Conservation (phyloP, 2,888 invertebrate genomes). For the Tiphia femorata region DNA sequence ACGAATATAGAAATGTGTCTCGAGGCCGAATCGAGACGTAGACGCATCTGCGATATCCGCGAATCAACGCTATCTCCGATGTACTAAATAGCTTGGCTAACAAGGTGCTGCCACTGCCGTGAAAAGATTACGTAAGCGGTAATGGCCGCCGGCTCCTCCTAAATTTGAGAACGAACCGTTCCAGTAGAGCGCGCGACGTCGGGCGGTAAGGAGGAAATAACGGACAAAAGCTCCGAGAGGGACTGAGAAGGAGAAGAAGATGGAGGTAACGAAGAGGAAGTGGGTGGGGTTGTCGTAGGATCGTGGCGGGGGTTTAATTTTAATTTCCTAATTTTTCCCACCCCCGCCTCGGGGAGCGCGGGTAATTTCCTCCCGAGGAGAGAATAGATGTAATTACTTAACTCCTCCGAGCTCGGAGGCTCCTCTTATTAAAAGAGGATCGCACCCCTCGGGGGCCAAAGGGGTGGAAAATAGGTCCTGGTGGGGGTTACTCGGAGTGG, state of each 20-base stretch:
- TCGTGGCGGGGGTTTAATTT: slow-evolving; percentile 61
- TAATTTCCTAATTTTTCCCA: slow-evolving; percentile 68
- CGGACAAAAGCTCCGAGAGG: slow-evolving; percentile 14
- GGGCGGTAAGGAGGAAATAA: slow-evolving; percentile 15
- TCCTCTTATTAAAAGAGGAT: slow-evolving; percentile 67
- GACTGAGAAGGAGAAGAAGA: slow-evolving; percentile 5
- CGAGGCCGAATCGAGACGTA: too few relatives aligned
- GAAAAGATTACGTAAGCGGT: slow-evolving; percentile 54
- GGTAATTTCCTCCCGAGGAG: slow-evolving; percentile 66
- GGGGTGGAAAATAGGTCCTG: slow-evolving; percentile 47
- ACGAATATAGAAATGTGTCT: too few relatives aligned
- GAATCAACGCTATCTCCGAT: not conserved
- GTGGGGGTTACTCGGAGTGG: slow-evolving; percentile 48
- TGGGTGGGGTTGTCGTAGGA: not conserved
- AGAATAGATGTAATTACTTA: slow-evolving; percentile 70
- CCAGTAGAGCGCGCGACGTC: slow-evolving; percentile 36
- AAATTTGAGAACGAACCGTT: slow-evolving; percentile 54
- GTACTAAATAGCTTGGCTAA: slow-evolving; percentile 54
- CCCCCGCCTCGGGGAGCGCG: slow-evolving; percentile 53
- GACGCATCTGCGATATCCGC: slow-evolving; percentile 33
- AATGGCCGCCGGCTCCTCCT: slow-evolving; percentile 55
- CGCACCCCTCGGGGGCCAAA: slow-evolving; percentile 57
- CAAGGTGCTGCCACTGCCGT: slow-evolving; percentile 53
- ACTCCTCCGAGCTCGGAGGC: slow-evolving; percentile 62
- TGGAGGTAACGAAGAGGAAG: slow-evolving; percentile 4